These are phyloP conservation scores for Acanthurus tractus DNA, from an alignment of 2,797 vertebrate species.

Conservation along the genomic window DNA sequence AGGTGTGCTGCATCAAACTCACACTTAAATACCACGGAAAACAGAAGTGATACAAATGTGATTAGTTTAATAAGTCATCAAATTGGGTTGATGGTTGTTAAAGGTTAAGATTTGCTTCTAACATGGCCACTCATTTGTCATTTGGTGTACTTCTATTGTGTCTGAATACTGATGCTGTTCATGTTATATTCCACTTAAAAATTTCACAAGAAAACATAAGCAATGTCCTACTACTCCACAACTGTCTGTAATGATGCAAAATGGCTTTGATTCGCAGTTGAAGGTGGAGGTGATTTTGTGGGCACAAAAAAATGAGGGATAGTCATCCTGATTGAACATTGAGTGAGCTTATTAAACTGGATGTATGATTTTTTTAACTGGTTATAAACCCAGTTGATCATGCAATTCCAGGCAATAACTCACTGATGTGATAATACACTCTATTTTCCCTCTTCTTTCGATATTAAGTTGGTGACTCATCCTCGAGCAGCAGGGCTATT, in stretches of 20 bases:
- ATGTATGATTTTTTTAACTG: neutral
- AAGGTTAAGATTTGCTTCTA: neutral
- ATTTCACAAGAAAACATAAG: too few species aligned
- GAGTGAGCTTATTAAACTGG: neutral
- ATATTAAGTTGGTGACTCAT: conserved; percentile 1
- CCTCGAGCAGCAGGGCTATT: conserved; percentile 6
- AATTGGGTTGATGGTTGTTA: neutral
- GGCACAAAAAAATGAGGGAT: too few species aligned
- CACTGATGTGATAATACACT: neutral
- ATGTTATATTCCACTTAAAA: too few species aligned
- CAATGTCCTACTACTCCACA: too few species aligned
- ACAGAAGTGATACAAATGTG: neutral
- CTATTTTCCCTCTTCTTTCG: neutral
- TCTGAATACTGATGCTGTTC: too few species aligned
- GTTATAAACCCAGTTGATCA: neutral
- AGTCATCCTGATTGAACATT: neutral
- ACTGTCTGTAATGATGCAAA: too few species aligned
- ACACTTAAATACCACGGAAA: conserved; percentile 20
- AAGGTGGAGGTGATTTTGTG: too few species aligned
- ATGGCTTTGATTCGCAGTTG: too few species aligned
- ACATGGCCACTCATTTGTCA: neutral
- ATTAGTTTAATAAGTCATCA: conserved; percentile 7
- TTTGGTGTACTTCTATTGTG: too few species aligned
- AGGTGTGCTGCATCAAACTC: neutral
- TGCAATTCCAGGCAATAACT: neutral